Evolutionary conservation across 2,113 vertebrate genomes (phyloP), one percentile per base, ranked within the genome.

Genomic region (Heterochromis multidens): DNA sequence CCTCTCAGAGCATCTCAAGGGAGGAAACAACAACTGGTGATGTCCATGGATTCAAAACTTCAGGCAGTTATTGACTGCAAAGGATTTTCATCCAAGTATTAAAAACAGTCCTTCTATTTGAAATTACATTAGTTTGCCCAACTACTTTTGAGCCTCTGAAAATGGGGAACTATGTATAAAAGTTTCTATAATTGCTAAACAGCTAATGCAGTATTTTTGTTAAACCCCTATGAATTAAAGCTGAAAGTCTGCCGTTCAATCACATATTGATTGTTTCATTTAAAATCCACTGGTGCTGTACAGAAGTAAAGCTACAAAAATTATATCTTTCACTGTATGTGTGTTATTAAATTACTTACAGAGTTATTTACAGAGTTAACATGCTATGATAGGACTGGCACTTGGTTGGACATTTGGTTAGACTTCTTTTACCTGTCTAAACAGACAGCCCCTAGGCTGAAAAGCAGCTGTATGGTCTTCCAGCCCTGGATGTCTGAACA

Each of bases 401-500:
- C 27, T 0, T 2, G 17, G 27, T 61, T 19, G 29, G 59, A 61
- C 4, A 5, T 14, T 0, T 2, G 17, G 27, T 61, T 19, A 16
- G 59, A 61, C 25, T 7, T 59, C 25, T 0, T 7, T 52, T 92
- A 99, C 99, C 99, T 99, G 97, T 99, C 98, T 63, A 99, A 95
- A 89, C 98, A 99, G 72, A 99, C 96, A 1, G 99, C 98, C 70
- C 99, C 99, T 6, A 99, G 95, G 88, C 97, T 98, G 93, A 99
- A 99, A 1, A 99, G 97, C 87, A 99, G 96, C 88, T 98, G 98
- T 3, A 96, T 97, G 65, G 98, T 99, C 95, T 98, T 98, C 99
- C 98, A 99, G 63, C 99, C 99, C 17, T 96, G 95, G 1, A 95
- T 96, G 79, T 97, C 90, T 1, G 94, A 10, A 23, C 93, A 88